Evolutionary conservation across 1,140 invertebrate species (phyloP).

Genomic region (Drosophila tsacasi): DNA sequence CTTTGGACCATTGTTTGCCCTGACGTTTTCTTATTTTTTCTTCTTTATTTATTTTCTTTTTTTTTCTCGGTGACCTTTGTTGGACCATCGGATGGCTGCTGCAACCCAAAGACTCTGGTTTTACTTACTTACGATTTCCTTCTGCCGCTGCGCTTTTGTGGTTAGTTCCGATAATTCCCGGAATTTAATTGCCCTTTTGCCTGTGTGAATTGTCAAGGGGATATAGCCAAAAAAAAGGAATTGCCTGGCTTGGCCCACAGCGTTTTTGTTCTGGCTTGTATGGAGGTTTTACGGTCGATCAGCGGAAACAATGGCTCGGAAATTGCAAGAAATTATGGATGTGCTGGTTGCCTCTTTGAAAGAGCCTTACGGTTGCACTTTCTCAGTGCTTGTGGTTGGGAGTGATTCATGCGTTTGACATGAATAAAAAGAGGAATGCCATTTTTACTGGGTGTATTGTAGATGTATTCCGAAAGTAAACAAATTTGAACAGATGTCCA

Average conservation of each 20-base stretch:
- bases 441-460: slow-evolving; percentile 2
- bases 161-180: slow-evolving; percentile 58
- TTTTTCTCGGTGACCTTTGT: slow-evolving; percentile 46
- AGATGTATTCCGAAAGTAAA: slow-evolving; percentile 2
- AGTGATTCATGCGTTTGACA: slow-evolving; percentile 42
- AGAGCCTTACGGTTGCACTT: slow-evolving; percentile 23
- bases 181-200: slow-evolving; percentile 78
- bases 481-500: slow-evolving; percentile 28
- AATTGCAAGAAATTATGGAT: slow-evolving; percentile 52
- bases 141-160: slow-evolving; percentile 67
- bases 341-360: slow-evolving; percentile 23
- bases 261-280: slow-evolving; percentile 54
- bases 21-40: slow-evolving; percentile 45
- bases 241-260: slow-evolving; percentile 66
- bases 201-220: slow-evolving; percentile 44
- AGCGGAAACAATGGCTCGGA: slow-evolving; percentile 55
- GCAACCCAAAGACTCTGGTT: slow-evolving; percentile 26
- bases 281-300: slow-evolving; percentile 63
- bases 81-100: slow-evolving; percentile 30
- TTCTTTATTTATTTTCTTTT: neutral
- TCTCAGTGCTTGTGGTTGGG: slow-evolving; percentile 18
- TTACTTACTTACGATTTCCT: slow-evolving; percentile 68
- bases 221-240: slow-evolving; percentile 11
- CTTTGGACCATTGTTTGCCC: slow-evolving; percentile 53
- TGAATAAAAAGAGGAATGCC: slow-evolving; percentile 19